Percentiles rank a stretch among this genome's conserved stretches.
These are phyloP conservation scores for Sigmodon hispidus DNA, from an alignment of 2,113 vertebrate species.

Conservation along the genomic window DNA sequence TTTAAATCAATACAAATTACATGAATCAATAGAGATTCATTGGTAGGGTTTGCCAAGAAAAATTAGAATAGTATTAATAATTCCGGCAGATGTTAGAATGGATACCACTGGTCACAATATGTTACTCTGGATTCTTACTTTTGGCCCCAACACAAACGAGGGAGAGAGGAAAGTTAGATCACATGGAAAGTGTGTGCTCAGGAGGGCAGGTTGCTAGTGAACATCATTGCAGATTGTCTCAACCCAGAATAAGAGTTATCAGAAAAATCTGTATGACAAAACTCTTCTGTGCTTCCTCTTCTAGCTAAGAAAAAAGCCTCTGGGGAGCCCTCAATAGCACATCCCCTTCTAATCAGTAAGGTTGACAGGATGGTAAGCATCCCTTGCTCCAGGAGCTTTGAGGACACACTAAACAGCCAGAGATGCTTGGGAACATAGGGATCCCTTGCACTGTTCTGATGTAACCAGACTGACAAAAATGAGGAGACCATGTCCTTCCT, in stretches of 20 bases:
- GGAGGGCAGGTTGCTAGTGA: background rate
- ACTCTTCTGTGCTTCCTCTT: background rate
- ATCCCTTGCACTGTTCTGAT: background rate
- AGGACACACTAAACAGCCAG: background rate
- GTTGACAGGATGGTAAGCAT: background rate
- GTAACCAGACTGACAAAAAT: background rate
- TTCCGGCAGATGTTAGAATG: background rate
- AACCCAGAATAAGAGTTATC: background rate
- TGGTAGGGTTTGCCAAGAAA: background rate
- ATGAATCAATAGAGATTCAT: background rate
- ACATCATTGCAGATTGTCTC: background rate
- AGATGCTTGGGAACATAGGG: background rate
- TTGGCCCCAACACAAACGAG: background rate
- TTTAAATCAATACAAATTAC: constrained; percentile 29
- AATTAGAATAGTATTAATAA: background rate
- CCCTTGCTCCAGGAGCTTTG: background rate
- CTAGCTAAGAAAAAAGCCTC: background rate
- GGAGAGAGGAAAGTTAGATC: background rate
- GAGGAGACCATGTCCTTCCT: background rate
- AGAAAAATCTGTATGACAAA: background rate
- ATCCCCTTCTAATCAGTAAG: background rate
- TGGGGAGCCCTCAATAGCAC: background rate
- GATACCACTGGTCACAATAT: background rate
- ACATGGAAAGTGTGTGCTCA: background rate
- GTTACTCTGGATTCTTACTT: background rate